Base-by-base conservation (phyloP, 2,888 invertebrate species). In the Punctoribates punctum region DNA sequence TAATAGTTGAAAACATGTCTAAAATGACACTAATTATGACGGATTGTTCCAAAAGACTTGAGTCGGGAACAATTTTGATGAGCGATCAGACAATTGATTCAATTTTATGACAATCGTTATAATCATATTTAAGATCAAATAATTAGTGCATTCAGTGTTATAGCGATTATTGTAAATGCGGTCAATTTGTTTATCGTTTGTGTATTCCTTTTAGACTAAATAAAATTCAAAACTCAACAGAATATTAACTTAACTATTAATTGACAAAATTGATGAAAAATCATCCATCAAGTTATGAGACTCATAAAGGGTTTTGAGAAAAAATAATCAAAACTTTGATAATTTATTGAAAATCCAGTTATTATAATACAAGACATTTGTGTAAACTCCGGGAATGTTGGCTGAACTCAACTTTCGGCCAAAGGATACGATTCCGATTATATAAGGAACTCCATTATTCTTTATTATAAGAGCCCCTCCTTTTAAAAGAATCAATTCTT, bases 391-490 rank as follows among this genome's bases (percentile, higher is more conserved):
- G 20, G 79, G 79, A 62, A 15, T 62, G 17, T 15, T 34, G 46
- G 73, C 72, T 25, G 75, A 73, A 0, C 78, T 78, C 34, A 78
- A 79, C 15, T 77, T 76, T 42, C 77, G 78, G 2, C 79, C 79
- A 27, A 79, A 79, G 1, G 79, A 79, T 0, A 79, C 79, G 15
- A 79, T 77, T 2, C 79, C 79, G 1, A 79, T 72, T 27, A 77
- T 77, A 25, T 73, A 77, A 25, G 77, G 48, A 25, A 75, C 74
- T 25, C 77, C 77, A 27, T 74, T 54, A 25, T 73, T 54, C 13
- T 65, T 17, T 0, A 72, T 48, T 23, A 77, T 75, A 29, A 79
- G 42, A 0, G 79, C 78, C 11, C 79, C 78, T 4, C 79, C 79
- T 62, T 62, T 62, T 34, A 2, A 34, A 34, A 27, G 4, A 20